These are phyloP conservation scores for Glaucomys volans DNA, from an alignment of 2,113 vertebrate species.

Conservation along the genomic window DNA sequence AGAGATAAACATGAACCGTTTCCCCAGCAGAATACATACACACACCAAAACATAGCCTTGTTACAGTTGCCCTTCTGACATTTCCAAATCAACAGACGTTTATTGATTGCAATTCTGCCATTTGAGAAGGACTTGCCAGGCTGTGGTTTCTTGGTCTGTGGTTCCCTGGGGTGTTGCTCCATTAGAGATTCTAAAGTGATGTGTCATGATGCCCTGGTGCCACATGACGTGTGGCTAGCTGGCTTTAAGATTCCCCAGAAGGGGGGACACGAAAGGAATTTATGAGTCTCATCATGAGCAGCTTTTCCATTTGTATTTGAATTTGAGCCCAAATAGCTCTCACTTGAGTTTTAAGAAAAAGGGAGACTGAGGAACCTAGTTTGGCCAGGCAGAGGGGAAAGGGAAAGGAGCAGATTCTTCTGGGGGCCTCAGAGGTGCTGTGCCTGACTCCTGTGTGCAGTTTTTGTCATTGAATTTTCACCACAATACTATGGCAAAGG, in stretches of 20 bases:
- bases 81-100: conserved; percentile 41
- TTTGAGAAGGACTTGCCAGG: background rate
- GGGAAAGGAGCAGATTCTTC: background rate
- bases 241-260: background rate
- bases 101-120: background rate
- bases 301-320: background rate
- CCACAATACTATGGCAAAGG: background rate
- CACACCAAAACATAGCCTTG: conserved; percentile 3
- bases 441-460: background rate
- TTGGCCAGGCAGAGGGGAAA: background rate
- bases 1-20: conserved; percentile 67
- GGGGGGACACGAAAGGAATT: background rate
- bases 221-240: background rate
- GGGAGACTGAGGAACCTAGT: background rate
- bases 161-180: background rate
- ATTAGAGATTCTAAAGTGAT: conserved; percentile 2
- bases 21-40: conserved; percentile 58
- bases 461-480: background rate
- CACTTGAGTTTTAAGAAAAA: background rate
- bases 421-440: background rate
- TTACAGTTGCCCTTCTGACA: background rate
- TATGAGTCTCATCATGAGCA: background rate
- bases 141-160: background rate
- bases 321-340: background rate
- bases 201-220: background rate